A percentile compares a stretch with the other conserved stretches of the same genome.
phyloP scores from a whole-genome alignment of 2,888 invertebrate genomes.

The Nephrotoma appendiculata region DNA sequence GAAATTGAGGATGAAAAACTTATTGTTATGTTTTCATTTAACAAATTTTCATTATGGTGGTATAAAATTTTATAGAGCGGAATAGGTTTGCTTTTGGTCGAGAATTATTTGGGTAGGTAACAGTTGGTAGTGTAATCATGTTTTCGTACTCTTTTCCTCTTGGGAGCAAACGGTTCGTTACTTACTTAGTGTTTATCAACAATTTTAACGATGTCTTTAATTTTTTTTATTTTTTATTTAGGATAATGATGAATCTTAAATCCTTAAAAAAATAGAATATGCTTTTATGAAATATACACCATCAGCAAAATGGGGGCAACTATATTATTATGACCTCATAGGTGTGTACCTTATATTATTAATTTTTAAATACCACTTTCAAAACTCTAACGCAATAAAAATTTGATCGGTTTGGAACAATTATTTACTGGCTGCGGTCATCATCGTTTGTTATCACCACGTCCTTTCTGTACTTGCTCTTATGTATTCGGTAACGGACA shows the following conservation, averaged over 20 bases:
- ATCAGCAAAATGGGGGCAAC: too few species aligned
- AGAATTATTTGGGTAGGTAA: not conserved
- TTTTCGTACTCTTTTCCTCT: not conserved
- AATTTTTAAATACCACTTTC: too few species aligned
- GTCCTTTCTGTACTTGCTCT: too few species aligned
- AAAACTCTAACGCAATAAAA: too few species aligned
- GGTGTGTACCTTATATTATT: too few species aligned
- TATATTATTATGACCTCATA: too few species aligned
- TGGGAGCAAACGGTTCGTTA: not conserved
- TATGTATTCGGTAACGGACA: too few species aligned
- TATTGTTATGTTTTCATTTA: not conserved
- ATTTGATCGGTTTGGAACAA: too few species aligned
- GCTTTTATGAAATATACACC: too few species aligned
- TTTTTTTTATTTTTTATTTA: not conserved
- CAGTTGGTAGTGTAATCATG: not conserved
- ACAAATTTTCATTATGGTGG: not conserved
- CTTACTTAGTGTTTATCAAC: not conserved
- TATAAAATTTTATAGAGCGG: not conserved
- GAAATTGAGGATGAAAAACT: not conserved
- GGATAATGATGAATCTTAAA: not conserved
- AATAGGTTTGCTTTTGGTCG: not conserved
- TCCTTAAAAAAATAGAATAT: too few species aligned
- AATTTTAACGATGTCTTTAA: not conserved
- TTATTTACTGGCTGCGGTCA: too few species aligned
- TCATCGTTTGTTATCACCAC: too few species aligned